A percentile compares a stretch with the other conserved stretches of the same genome.
Conservation (phyloP, 2,888 invertebrate species). For the Cactoblastis cactorum region DNA sequence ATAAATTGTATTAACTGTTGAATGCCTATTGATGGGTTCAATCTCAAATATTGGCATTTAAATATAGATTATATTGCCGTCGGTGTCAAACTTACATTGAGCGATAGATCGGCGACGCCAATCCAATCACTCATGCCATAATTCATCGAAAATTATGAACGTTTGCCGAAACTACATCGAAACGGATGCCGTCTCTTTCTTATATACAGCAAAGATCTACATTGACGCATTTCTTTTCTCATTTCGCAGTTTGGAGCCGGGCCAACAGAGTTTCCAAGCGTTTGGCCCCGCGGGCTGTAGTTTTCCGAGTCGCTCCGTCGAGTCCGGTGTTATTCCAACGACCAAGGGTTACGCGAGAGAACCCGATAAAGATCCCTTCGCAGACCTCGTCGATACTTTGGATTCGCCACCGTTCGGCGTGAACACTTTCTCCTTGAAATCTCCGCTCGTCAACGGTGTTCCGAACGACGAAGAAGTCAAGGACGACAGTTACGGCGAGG, state of each 20-base stretch:
- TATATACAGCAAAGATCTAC: constrained; percentile 61
- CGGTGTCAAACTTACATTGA: constrained; percentile 67
- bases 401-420: constrained; percentile 54
- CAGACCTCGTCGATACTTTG: constrained; percentile 44
- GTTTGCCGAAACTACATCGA: constrained; percentile 58
- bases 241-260: constrained; percentile 80
- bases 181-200: constrained; percentile 68
- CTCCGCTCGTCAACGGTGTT: constrained; percentile 43
- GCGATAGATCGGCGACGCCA: constrained; percentile 64
- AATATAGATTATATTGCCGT: constrained; percentile 59
- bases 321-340: constrained; percentile 66
- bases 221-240: constrained; percentile 76
- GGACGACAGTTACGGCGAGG: constrained; percentile 69
- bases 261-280: constrained; percentile 78
- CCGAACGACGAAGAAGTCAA: constrained; percentile 48
- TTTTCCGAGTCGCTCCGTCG: constrained; percentile 73
- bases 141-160: constrained; percentile 70
- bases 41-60: constrained; percentile 46
- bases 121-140: constrained; percentile 72
- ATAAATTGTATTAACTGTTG: constrained; percentile 31
- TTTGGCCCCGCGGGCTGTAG: constrained; percentile 72
- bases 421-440: constrained; percentile 44
- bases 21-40: constrained; percentile 35
- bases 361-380: constrained; percentile 59
- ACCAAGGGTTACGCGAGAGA: constrained; percentile 49